Conservation (phyloP, 2,113 vertebrate species). For the Ginglymostoma cirratum region DNA sequence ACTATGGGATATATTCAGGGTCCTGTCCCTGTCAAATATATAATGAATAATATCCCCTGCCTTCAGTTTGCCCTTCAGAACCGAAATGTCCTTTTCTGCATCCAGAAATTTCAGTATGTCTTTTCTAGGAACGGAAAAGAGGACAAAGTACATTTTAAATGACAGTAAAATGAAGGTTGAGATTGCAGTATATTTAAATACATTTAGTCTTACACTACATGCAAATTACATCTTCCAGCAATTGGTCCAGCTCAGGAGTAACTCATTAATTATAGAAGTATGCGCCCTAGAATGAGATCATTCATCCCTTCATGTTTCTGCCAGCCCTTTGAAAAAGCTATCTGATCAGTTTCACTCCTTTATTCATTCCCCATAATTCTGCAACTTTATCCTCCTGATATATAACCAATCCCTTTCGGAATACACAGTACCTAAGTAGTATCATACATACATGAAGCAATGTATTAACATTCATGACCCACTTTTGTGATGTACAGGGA, state of each 20-base stretch:
- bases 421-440: neutral
- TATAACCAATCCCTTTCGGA: neutral
- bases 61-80: conserved; percentile 86
- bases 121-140: conserved; percentile 59
- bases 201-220: neutral
- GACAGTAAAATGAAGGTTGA: neutral
- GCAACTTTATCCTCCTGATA: neutral
- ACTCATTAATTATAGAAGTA: neutral
- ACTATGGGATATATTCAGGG: conserved; percentile 86
- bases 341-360: neutral
- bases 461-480: neutral
- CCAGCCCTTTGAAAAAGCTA: neutral
- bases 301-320: neutral
- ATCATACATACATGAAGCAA: neutral
- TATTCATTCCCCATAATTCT: neutral
- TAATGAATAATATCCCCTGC: conserved; percentile 89
- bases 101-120: conserved; percentile 87
- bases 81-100: conserved; percentile 87
- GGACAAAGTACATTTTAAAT: neutral
- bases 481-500: neutral
- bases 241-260: neutral
- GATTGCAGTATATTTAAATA: no score
- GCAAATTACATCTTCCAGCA: neutral
- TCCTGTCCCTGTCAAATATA: conserved; percentile 88
- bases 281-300: neutral